Conservation (phyloP, 2,113 vertebrate genomes). For the Motacilla alba region DNA sequence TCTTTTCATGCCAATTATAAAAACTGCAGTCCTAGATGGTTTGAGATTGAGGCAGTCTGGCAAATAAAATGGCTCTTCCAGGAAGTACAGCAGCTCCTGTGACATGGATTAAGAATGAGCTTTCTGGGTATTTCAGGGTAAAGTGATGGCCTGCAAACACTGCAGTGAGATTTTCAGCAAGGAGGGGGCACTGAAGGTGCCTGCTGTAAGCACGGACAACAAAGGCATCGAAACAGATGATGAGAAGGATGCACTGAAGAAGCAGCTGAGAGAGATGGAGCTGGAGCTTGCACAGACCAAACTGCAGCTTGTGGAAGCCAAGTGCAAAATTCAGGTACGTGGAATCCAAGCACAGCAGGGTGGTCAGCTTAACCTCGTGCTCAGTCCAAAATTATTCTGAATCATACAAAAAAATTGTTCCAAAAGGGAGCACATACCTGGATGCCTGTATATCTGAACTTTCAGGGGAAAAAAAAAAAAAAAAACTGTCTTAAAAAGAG, state of each 20-base stretch:
- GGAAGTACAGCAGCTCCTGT: background rate
- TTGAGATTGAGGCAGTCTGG: background rate
- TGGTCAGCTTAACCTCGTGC: background rate
- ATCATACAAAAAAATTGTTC: background rate
- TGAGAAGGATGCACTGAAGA: conserved; percentile 92
- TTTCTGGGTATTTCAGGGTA: conserved; percentile 79
- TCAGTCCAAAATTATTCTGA: background rate
- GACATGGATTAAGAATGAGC: background rate
- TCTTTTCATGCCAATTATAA: background rate
- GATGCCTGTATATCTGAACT: background rate
- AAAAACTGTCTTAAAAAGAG: background rate
- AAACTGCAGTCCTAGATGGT: background rate
- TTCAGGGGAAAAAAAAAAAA: background rate
- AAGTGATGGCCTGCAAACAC: conserved; percentile 91
- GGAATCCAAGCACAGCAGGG: background rate
- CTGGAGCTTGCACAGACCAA: conserved; percentile 99
- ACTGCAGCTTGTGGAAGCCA: conserved; percentile 97
- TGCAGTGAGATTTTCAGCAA: conserved; percentile 94
- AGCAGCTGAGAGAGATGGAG: conserved; percentile 94
- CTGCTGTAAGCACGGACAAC: conserved; percentile 69
- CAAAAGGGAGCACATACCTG: background rate
- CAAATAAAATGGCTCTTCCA: background rate
- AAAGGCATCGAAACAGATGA: conserved; percentile 80
- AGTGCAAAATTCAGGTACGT: conserved; percentile 96
- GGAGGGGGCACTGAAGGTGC: conserved; percentile 81